Evolutionary conservation across 37 sponge, comb jelly and placozoan species (phyloP).

Genomic region (Theonella swinhoei): DNA sequence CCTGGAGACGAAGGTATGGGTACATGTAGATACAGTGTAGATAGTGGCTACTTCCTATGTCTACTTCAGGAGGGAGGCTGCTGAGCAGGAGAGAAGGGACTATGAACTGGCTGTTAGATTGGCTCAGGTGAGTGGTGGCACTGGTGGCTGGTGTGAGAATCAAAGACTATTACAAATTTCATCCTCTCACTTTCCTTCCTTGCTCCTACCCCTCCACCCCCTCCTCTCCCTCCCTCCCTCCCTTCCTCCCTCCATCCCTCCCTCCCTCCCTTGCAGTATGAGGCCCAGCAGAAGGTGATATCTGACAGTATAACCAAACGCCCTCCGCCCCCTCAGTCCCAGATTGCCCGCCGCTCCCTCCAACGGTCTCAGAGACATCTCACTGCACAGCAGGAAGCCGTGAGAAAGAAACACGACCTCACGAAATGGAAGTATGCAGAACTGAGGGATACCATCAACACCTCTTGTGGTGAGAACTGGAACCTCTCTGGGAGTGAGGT

Average conservation of each 20-base stretch:
- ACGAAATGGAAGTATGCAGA: slow-evolving; percentile 94
- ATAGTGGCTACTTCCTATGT: not conserved
- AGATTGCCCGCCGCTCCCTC: slow-evolving; percentile 55
- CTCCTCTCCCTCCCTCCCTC: not conserved
- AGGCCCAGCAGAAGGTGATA: slow-evolving; percentile 55
- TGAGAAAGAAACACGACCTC: slow-evolving; percentile 74
- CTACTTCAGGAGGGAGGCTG: slow-evolving; percentile 36
- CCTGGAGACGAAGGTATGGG: not conserved
- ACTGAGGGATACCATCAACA: slow-evolving; percentile 95
- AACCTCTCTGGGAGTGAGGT: too few relatives aligned
- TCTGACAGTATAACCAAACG: slow-evolving; percentile 36
- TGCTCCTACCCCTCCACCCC: not conserved
- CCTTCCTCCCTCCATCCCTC: not conserved
- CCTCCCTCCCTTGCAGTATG: slow-evolving; percentile 19
- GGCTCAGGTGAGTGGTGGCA: slow-evolving; percentile 56
- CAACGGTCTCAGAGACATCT: slow-evolving; percentile 24
- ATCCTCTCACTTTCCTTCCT: too few relatives aligned
- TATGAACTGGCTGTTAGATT: slow-evolving; percentile 80
- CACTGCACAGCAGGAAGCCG: slow-evolving; percentile 51
- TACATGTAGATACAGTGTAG: too few relatives aligned
- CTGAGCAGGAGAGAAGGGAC: slow-evolving; percentile 88
- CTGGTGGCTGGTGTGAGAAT: too few relatives aligned
- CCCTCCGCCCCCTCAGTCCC: slow-evolving; percentile 26
- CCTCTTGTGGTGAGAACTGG: slow-evolving; percentile 85
- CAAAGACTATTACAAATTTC: too few relatives aligned